Conservation (phyloP, 2,888 invertebrate species). For the Scaptomyza reducta region DNA sequence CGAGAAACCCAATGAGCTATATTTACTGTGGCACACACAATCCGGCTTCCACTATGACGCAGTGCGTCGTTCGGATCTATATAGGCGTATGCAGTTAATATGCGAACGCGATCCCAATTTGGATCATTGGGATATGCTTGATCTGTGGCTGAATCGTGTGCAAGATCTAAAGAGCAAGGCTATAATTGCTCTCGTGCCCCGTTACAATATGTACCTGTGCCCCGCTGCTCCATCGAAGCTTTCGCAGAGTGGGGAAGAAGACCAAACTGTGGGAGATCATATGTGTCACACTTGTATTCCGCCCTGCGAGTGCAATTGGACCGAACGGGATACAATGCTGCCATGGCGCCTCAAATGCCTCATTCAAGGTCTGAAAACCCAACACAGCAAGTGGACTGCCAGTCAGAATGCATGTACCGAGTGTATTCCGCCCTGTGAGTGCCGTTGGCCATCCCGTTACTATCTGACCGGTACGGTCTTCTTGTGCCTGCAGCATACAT, state of each 20-base stretch:
- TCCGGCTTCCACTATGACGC: constrained; percentile 85
- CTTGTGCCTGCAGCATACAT: constrained; percentile 51
- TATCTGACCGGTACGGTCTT: constrained; percentile 68
- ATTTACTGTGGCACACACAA: constrained; percentile 85
- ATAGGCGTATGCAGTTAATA: constrained; percentile 85
- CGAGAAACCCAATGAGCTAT: constrained; percentile 85
- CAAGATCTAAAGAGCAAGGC: constrained; percentile 37
- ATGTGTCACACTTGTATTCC: constrained; percentile 54
- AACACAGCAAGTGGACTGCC: constrained; percentile 45
- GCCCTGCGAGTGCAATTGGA: constrained; percentile 66
- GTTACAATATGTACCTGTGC: constrained; percentile 39
- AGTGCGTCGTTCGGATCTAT: constrained; percentile 85
- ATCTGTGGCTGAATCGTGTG: constrained; percentile 63
- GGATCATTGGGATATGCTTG: constrained; percentile 85
- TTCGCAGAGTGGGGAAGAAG: background rate
- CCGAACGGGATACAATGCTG: constrained; percentile 28
- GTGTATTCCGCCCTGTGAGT: constrained; percentile 70
- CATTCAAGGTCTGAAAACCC: background rate
- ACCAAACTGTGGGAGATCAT: background rate
- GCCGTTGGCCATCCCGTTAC: constrained; percentile 65
- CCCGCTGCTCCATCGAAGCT: background rate
- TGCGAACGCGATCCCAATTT: constrained; percentile 82
- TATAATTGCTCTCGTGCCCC: constrained; percentile 35
- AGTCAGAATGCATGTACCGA: constrained; percentile 25
- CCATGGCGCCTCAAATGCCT: constrained; percentile 59